Conservation (phyloP, 2,113 vertebrate genomes). For the Onychostruthus taczanowskii region DNA sequence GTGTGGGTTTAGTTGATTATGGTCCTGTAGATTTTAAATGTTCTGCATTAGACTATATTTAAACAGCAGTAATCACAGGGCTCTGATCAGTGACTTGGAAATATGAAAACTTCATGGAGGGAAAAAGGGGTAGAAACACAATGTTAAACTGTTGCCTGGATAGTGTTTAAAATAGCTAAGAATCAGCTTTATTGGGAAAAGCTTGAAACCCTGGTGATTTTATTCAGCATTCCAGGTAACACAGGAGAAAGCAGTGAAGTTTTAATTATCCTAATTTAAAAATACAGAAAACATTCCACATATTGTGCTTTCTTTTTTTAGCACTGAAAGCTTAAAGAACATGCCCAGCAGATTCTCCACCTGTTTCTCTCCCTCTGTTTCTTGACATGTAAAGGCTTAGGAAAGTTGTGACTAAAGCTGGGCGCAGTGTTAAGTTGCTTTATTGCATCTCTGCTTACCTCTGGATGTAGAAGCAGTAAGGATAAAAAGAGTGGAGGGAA, state of each 20-base stretch:
- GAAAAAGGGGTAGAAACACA: neutral
- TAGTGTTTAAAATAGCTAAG: conserved; percentile 26
- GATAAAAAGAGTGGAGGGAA: neutral
- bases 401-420: neutral
- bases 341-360: neutral
- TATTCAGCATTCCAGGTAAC: neutral
- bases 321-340: neutral
- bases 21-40: neutral
- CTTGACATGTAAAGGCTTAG: neutral
- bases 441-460: neutral
- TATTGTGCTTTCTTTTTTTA: neutral
- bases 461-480: neutral
- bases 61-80: neutral
- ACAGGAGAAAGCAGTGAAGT: neutral
- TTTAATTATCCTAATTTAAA: conserved; percentile 11
- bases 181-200: neutral
- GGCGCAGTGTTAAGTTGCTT: neutral
- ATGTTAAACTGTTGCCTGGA: neutral
- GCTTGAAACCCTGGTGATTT: neutral
- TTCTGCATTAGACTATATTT: neutral
- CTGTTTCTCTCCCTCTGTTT: neutral
- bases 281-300: neutral
- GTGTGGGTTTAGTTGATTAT: neutral
- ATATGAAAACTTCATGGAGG: neutral
- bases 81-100: neutral